These are phyloP conservation scores for Montipora sp. DNA, from an alignment of 64 coral and sea anemone species.

Conservation along the genomic window DNA sequence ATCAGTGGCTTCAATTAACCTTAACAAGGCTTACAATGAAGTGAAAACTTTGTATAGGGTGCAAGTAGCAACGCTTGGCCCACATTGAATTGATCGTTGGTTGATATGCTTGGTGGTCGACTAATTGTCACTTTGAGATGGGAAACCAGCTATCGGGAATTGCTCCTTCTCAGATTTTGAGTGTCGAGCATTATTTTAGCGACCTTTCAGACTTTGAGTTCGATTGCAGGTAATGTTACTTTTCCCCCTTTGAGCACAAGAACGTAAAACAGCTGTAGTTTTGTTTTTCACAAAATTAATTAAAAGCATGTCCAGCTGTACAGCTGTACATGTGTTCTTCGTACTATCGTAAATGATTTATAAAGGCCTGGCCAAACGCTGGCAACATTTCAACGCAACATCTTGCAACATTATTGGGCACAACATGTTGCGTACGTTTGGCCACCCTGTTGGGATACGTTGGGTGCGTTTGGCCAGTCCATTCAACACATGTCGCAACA, in stretches of 20 bases:
- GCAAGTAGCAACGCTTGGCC: constrained; percentile 21
- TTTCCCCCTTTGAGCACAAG: neutral
- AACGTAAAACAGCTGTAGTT: neutral
- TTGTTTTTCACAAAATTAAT: neutral
- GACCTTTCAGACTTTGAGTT: constrained; percentile 93
- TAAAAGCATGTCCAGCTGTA: too few relatives aligned
- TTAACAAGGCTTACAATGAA: neutral
- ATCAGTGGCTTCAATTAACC: neutral
- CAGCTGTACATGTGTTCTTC: too few relatives aligned
- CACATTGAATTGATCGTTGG: neutral
- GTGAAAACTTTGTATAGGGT: constrained; percentile 3
- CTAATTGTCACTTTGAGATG: constrained; percentile 43
- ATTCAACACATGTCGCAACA: too few relatives aligned
- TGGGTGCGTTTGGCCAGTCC: too few relatives aligned
- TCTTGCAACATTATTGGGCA: too few relatives aligned
- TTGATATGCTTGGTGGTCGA: neutral
- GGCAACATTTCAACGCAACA: too few relatives aligned
- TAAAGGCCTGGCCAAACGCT: too few relatives aligned
- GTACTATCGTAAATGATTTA: too few relatives aligned
- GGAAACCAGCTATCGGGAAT: constrained; percentile 95
- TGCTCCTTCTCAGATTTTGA: constrained; percentile 94
- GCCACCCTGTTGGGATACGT: too few relatives aligned
- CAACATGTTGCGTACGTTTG: too few relatives aligned
- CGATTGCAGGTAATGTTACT: constrained; percentile 78
- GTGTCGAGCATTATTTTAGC: constrained; percentile 94